phyloP scores from a whole-genome alignment of 2,888 invertebrate genomes.

The Conops quadrifasciatus region DNA sequence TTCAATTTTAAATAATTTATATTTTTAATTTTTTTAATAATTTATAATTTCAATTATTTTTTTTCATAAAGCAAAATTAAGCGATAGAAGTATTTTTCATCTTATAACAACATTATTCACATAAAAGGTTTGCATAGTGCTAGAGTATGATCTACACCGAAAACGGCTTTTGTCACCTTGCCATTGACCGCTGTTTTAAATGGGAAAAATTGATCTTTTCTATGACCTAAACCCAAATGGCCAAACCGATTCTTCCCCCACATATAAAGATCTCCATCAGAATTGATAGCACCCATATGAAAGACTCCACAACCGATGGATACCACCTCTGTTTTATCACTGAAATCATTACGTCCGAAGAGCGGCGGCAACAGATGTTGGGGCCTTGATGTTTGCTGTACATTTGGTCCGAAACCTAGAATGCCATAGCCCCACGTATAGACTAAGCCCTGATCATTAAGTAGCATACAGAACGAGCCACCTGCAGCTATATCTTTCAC shows the following conservation, averaged over 20 bases:
- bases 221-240: conserved; percentile 83
- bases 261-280: conserved; percentile 83
- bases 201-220: conserved; percentile 87
- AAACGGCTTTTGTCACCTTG: conserved; percentile 75
- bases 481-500: conserved; percentile 84
- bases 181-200: conserved; percentile 83
- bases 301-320: conserved; percentile 78
- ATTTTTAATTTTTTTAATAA: no score
- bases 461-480: conserved; percentile 84
- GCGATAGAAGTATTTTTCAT: no score
- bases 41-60: background rate
- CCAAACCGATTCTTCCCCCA: conserved; percentile 92
- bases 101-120: conserved; percentile 47
- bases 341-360: conserved; percentile 87
- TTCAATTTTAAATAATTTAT: no score
- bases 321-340: conserved; percentile 73
- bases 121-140: conserved; percentile 79
- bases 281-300: conserved; percentile 83
- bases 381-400: conserved; percentile 73
- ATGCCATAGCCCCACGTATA: conserved; percentile 96
- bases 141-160: conserved; percentile 87
- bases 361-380: conserved; percentile 79
- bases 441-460: conserved; percentile 85
- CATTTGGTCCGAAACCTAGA: conserved; percentile 86
- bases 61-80: background rate